These are phyloP conservation scores for Acanthisitta chloris DNA, from an alignment of 2,113 vertebrate genomes.

Conservation along the genomic window DNA sequence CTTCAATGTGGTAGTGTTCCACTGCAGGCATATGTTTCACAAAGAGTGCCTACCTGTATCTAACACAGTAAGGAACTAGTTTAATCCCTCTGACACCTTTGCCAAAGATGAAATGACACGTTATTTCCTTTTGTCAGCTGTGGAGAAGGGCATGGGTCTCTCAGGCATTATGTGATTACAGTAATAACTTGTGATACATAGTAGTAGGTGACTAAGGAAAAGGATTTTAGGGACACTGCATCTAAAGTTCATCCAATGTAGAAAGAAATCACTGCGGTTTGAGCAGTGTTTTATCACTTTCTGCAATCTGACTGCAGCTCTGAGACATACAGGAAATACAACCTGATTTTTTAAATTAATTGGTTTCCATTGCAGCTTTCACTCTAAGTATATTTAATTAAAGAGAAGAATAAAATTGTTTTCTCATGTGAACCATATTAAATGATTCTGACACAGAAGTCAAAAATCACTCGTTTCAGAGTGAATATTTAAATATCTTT, in stretches of 20 bases:
- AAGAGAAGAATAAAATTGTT: neutral
- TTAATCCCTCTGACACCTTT: neutral
- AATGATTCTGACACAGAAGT: neutral
- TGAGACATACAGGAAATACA: neutral
- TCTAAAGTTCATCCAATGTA: neutral
- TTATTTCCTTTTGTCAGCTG: neutral
- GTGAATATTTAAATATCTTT: neutral
- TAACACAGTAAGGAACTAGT: constrained; percentile 79
- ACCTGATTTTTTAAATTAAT: neutral
- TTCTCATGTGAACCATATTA: neutral
- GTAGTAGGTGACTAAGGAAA: neutral
- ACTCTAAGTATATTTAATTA: neutral
- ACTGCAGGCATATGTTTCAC: constrained; percentile 98
- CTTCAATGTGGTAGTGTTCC: constrained; percentile 89
- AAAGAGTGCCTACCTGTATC: constrained; percentile 91
- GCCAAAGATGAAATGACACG: neutral
- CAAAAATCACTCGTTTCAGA: neutral
- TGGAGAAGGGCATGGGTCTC: neutral
- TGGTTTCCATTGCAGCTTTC: neutral
- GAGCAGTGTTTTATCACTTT: neutral
- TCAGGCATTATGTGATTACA: neutral
- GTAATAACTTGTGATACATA: neutral
- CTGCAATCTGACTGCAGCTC: neutral
- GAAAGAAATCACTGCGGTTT: neutral
- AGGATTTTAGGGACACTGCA: neutral